A percentile compares a stretch with the other conserved stretches of the same genome.
phyloP scores from a whole-genome alignment of 2,113 vertebrate genomes.

The Drymodes brunneopygia region DNA sequence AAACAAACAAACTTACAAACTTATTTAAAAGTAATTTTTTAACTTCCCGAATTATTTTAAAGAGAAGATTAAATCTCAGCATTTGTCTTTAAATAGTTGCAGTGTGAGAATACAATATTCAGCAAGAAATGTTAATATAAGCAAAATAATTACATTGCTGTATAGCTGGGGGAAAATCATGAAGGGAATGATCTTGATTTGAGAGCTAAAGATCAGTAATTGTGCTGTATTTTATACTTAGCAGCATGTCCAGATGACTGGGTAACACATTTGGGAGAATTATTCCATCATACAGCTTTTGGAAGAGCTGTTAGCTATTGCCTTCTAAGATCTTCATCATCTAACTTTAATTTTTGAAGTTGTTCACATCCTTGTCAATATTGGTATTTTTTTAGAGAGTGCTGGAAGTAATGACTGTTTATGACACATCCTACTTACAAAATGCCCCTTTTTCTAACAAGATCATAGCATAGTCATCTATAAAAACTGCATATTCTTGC shows the following conservation, averaged over 20 bases:
- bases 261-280: slow-evolving; percentile 40
- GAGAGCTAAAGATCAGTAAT: slow-evolving; percentile 28
- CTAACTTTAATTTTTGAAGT: slow-evolving; percentile 63
- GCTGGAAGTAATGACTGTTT: slow-evolving; percentile 64
- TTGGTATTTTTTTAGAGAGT: slow-evolving; percentile 45
- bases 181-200: slow-evolving; percentile 20
- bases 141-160: slow-evolving; percentile 22
- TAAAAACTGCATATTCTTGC: slow-evolving; percentile 17
- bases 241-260: background rate
- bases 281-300: slow-evolving; percentile 2
- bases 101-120: background rate
- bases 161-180: background rate
- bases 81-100: background rate
- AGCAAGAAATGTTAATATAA: slow-evolving; percentile 29
- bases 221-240: slow-evolving; percentile 38
- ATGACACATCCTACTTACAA: slow-evolving; percentile 11
- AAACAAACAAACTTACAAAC: background rate
- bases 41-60: background rate
- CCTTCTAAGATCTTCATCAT: slow-evolving; percentile 19
- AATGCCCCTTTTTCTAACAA: slow-evolving; percentile 35
- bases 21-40: background rate
- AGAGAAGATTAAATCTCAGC: slow-evolving; percentile 2
- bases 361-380: slow-evolving; percentile 57
- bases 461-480: slow-evolving; percentile 37
- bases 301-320: slow-evolving; percentile 37